These are phyloP conservation scores for Smutsia temminckii DNA, from an alignment of 2,797 vertebrate species.

Conservation along the genomic window DNA sequence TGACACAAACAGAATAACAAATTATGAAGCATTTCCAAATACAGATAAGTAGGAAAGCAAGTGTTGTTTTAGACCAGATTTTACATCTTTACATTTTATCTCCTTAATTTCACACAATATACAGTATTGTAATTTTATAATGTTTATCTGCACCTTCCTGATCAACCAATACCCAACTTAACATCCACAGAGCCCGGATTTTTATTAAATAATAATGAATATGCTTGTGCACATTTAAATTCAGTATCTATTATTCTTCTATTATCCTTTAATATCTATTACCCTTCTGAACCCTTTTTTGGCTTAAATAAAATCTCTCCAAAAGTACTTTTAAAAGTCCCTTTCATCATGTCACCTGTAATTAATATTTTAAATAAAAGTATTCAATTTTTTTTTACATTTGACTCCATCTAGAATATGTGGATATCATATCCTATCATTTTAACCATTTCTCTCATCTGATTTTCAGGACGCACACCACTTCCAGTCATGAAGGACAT, in stretches of 20 bases:
- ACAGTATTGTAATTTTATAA: neutral
- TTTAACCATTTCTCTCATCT: constrained; percentile 36
- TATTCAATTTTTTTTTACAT: neutral
- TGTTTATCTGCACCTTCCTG: neutral
- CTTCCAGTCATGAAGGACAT: constrained; percentile 92
- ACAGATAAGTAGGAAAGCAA: neutral
- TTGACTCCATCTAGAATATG: neutral
- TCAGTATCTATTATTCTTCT: neutral
- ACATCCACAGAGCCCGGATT: neutral
- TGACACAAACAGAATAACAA: neutral
- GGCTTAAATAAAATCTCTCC: constrained; percentile 15
- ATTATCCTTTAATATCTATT: neutral
- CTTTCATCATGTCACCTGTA: neutral
- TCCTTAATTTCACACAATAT: neutral
- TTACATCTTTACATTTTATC: neutral
- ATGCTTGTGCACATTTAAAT: neutral
- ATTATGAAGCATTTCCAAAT: neutral
- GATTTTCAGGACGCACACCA: constrained; percentile 91
- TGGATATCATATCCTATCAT: neutral
- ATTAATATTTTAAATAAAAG: neutral
- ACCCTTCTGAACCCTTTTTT: constrained; percentile 23
- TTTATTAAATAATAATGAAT: constrained; percentile 29
- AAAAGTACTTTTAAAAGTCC: neutral
- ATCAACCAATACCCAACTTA: neutral
- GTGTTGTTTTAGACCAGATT: neutral